phyloP scores from a whole-genome alignment of 2,113 vertebrate genomes.

The Aplodontia rufa region DNA sequence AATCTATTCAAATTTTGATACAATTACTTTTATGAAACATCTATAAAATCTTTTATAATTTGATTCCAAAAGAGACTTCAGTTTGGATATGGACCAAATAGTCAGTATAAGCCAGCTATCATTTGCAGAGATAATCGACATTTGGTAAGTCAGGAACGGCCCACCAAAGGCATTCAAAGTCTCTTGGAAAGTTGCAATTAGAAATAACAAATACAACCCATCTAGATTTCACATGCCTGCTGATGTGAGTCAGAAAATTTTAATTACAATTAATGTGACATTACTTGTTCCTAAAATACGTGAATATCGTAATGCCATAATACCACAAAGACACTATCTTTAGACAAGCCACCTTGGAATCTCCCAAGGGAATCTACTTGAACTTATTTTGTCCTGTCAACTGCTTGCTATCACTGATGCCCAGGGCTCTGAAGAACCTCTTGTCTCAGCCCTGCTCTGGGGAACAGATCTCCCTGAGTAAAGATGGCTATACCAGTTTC shows the following conservation, averaged over 20 bases:
- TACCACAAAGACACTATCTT: neutral
- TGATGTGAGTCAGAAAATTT: neutral
- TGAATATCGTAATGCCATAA: neutral
- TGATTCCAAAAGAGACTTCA: neutral
- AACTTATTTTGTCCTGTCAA: neutral
- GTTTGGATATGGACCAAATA: neutral
- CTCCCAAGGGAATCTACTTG: neutral
- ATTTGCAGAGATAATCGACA: neutral
- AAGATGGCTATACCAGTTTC: neutral
- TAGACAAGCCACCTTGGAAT: neutral
- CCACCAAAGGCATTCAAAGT: neutral
- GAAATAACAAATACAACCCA: neutral
- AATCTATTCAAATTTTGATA: neutral
- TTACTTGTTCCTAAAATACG: neutral
- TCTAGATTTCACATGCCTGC: neutral
- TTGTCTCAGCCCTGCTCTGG: accelerated
- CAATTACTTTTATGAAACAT: neutral
- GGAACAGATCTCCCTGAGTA: neutral
- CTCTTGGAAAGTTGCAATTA: neutral
- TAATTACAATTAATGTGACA: neutral
- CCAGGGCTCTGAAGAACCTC: too few species aligned
- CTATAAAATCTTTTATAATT: neutral
- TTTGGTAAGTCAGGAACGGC: neutral
- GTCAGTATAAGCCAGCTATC: neutral
- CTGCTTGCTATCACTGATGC: accelerated